Evolutionary conservation across 2,888 invertebrate genomes (phyloP).

Genomic region (Macropis europaea): DNA sequence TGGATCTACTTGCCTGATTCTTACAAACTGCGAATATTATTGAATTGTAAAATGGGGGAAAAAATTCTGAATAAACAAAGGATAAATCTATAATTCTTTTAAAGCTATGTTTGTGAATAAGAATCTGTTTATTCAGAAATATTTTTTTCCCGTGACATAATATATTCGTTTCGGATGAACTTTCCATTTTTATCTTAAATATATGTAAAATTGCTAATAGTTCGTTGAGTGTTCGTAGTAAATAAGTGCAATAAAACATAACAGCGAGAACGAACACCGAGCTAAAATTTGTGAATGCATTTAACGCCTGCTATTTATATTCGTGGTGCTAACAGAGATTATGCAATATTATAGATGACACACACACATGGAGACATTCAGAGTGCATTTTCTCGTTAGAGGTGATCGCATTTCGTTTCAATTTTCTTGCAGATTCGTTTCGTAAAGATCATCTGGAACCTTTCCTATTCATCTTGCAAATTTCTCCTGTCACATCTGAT

Average conservation of each 20-base stretch:
- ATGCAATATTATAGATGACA: slow-evolving; percentile 10
- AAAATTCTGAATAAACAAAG: not conserved
- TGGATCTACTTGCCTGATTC: no score
- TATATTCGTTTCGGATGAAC: slow-evolving; percentile 1
- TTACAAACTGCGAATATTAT: no score
- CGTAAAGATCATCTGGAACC: not conserved
- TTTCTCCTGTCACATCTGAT: not conserved
- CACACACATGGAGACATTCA: not conserved
- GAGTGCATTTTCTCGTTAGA: not conserved
- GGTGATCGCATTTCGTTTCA: not conserved
- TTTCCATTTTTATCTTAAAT: slow-evolving; percentile 20
- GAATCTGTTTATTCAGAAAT: slow-evolving; percentile 11
- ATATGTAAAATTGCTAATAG: not conserved
- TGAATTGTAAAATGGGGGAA: not conserved
- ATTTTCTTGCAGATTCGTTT: not conserved
- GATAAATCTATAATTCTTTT: not conserved
- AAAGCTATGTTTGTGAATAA: not conserved
- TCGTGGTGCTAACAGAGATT: slow-evolving; percentile 23
- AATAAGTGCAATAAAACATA: slow-evolving; percentile 21
- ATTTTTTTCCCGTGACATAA: not conserved
- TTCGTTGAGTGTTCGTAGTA: not conserved
- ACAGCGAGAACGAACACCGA: not conserved
- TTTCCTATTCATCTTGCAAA: not conserved
- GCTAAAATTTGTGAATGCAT: slow-evolving; percentile 26
- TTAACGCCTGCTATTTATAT: slow-evolving; percentile 31